Base-by-base conservation (phyloP, 2,888 invertebrate genomes). In the Drosophila borborema region DNA sequence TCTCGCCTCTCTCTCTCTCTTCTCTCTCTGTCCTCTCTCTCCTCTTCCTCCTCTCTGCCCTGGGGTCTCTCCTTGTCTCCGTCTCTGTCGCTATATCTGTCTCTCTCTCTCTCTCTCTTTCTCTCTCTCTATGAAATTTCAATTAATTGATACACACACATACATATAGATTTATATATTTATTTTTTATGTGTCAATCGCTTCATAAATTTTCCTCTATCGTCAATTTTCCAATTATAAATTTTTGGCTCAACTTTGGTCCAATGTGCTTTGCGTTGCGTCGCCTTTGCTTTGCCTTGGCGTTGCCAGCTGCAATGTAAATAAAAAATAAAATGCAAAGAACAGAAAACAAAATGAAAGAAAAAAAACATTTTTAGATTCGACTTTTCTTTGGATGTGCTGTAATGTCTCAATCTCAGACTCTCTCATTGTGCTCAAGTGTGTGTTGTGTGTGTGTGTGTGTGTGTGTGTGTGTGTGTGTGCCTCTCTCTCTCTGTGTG, bases 351-450 rank as follows among this genome's bases (percentile, higher is more conserved):
- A 51, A 23, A 23, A 23, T 4, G 23, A 23, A 23, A 23, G 23
- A 23, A 56, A 60, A 51, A 61, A 60, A 73, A 72, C 72, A 68
- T 81, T 82, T 84, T 84, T 68, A 74, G 75, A 75, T 77, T 82
- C 78, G 74, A 68, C 59, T 72, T 74, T 74, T 80, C 64, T 70
- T 18, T 10, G 76, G 78, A 81, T 86, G 67, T 86, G 71, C 67
- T 61, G 62, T 72, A 72, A 78, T 83, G 78, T 80, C 86, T 80
- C 76, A 83, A 77, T 77, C 73, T 75, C 63, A 59, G 68, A 53
- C 46, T 38, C 38, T 34, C 43, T 28, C 43, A 38, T 16, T 66
- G 31, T 38, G 46, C 1, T 34, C 12, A 45, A n/a, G 23, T 41
- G 28, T 56, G 45, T 60, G 55, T 51, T 31, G 55, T 40, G 31